Percentiles rank a stretch among this genome's conserved stretches.
Evolutionary conservation across 2,797 vertebrate genomes (phyloP).

Genomic region (Lophura swinhoii): DNA sequence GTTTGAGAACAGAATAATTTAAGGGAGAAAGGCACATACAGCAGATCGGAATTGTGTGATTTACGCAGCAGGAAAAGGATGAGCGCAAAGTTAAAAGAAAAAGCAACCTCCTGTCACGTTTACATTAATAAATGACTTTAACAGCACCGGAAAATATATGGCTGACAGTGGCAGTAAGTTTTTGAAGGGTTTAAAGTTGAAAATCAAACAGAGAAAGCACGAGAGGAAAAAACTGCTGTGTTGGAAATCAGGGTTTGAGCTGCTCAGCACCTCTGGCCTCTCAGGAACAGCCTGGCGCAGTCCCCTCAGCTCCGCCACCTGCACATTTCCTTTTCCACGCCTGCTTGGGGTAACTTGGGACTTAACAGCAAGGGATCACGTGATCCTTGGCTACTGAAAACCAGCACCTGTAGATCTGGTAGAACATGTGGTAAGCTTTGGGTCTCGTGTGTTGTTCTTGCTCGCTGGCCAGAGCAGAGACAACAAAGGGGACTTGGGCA

Average conservation of each 20-base stretch:
- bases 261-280: not conserved
- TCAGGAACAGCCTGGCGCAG: not conserved
- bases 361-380: not conserved
- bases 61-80: not conserved
- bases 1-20: slow-evolving; percentile 28
- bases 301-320: accelerated
- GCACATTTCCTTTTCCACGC: not conserved
- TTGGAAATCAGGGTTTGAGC: not conserved
- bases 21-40: slow-evolving; percentile 1
- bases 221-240: not conserved
- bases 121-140: not conserved
- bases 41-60: not conserved
- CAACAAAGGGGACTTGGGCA: not conserved
- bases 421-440: not conserved
- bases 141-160: not conserved
- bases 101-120: not conserved
- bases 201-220: not conserved
- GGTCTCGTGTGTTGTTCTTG: not conserved
- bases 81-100: not conserved
- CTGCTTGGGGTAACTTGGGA: too few species aligned
- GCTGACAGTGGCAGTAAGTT: not conserved
- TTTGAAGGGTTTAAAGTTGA: not conserved
- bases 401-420: not conserved
- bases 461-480: not conserved
- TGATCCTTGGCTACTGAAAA: not conserved